Evolutionary conservation across 2,113 vertebrate genomes (phyloP), one percentile per base, ranked within the genome.

Genomic region (Epinephelus cyanopodus): DNA sequence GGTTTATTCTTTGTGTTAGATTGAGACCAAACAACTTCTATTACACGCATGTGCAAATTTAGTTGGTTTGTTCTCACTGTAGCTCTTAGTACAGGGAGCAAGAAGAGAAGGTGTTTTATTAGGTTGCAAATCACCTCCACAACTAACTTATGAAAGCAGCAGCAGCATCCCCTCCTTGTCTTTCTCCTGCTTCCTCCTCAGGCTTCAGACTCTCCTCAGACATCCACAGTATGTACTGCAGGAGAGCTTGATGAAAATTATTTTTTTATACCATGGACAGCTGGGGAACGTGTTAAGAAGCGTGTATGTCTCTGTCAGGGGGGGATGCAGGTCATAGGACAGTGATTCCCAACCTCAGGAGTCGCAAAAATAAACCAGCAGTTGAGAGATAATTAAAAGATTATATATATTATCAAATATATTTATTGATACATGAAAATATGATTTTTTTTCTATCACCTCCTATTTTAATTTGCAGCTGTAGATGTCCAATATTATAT

Each of bases 181-280:
- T 18, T 62, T 42, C 47, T 42, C 25, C 70, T 50, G 21, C 79
- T 52, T 66, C 47, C 62, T 74, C n/a, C 48, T 73, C 76, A 62
- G 50, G 27, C 77, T 71, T 65, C 75, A 47, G 33, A 56, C 29
- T 52, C 50, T 52, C 21, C 50, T 47, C 65, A 69, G 53, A 73
- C 48, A 56, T 23, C 63, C 23, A 42, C 45, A 63, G 48, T 45
- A 47, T 33, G 21, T 6, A 61, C 52, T 54, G 56, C 47, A 27
- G 53, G 39, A 83, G 48, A n/a, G 70, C 23, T 52, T 68, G 37
- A 53, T 62, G 50, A 63, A 37, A 74, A 77, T 83, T 82, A 87
- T 85, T 83, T 82, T 88, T 85, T 82, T 29, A 23, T 69, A 29
- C 17, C 0, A 13, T 11, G 18, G 52, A 74, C 75, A 79, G 13